Conservation (phyloP, 2,113 vertebrate genomes). For the Vidua chalybeata region DNA sequence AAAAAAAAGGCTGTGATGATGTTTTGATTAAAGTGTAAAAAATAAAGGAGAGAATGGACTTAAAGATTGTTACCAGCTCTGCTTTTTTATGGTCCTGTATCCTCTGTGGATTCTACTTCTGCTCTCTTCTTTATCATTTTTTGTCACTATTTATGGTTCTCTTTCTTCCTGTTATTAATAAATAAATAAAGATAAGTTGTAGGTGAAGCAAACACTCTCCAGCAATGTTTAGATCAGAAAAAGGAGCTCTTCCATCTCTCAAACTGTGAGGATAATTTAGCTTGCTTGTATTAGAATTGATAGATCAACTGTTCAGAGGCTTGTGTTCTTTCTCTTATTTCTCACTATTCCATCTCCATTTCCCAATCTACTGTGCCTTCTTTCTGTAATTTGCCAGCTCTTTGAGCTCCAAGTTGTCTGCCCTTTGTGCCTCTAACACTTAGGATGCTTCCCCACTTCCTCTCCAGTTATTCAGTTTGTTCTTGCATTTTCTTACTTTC, state of each 20-base stretch:
- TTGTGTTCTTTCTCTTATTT: background rate
- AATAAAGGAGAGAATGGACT: background rate
- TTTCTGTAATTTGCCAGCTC: background rate
- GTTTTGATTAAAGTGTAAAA: background rate
- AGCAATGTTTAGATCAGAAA: background rate
- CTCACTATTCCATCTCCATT: background rate
- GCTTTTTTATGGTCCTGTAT: background rate
- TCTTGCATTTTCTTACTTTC: background rate
- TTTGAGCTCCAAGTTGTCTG: background rate
- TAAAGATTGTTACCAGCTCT: background rate
- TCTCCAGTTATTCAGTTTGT: background rate
- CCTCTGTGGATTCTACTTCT: background rate
- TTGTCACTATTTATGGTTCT: background rate
- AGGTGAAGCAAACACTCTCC: background rate
- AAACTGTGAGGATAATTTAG: background rate
- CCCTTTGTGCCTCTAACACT: background rate
- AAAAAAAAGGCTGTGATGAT: background rate
- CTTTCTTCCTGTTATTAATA: background rate
- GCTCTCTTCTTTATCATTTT: background rate
- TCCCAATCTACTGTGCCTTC: background rate
- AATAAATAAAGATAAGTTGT: background rate
- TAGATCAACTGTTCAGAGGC: background rate
- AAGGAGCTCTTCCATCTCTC: background rate
- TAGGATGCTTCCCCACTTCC: background rate
- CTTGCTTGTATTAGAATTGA: background rate